A percentile compares a stretch with the other conserved stretches of the same genome.
These are phyloP conservation scores for Parapristionchus giblindavisi DNA, from an alignment of 2,888 invertebrate species.

Conservation along the genomic window DNA sequence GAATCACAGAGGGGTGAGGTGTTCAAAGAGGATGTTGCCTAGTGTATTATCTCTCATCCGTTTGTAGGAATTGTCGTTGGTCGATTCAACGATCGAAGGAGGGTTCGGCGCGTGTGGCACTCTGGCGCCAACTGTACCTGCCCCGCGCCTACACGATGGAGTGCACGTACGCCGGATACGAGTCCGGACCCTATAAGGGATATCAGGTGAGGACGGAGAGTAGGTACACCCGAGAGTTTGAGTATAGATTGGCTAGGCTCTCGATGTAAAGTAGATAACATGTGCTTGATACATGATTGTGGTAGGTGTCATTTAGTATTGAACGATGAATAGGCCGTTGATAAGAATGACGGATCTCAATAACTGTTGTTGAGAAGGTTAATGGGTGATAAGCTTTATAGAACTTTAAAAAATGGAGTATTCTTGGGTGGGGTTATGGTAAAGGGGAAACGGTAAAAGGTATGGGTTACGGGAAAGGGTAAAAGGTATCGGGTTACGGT, in stretches of 20 bases:
- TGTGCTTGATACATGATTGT: background rate
- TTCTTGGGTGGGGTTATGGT: too few species aligned
- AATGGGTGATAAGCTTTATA: too few species aligned
- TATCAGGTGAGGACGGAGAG: slow-evolving; percentile 50
- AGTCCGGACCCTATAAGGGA: slow-evolving; percentile 80
- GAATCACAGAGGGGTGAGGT: background rate
- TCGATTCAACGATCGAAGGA: slow-evolving; percentile 82
- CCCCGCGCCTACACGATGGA: slow-evolving; percentile 85
- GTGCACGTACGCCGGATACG: slow-evolving; percentile 85
- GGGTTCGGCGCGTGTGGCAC: slow-evolving; percentile 84
- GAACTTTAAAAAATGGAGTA: too few species aligned
- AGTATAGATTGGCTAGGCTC: too few species aligned
- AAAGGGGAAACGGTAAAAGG: too few species aligned
- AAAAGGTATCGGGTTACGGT: too few species aligned
- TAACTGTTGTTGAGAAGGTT: too few species aligned
- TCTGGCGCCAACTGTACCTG: slow-evolving; percentile 85
- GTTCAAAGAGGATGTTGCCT: background rate
- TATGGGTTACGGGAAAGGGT: too few species aligned
- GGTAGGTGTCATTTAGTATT: background rate
- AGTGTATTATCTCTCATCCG: background rate
- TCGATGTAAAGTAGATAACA: too few species aligned
- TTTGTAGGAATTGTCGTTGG: slow-evolving; percentile 79
- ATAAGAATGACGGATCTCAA: background rate
- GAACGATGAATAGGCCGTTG: background rate
- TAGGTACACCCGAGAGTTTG: too few species aligned